A percentile compares a stretch with the other conserved stretches of the same genome.
phyloP scores from a whole-genome alignment of 2,113 vertebrate genomes.

The Chaetodon auriga region DNA sequence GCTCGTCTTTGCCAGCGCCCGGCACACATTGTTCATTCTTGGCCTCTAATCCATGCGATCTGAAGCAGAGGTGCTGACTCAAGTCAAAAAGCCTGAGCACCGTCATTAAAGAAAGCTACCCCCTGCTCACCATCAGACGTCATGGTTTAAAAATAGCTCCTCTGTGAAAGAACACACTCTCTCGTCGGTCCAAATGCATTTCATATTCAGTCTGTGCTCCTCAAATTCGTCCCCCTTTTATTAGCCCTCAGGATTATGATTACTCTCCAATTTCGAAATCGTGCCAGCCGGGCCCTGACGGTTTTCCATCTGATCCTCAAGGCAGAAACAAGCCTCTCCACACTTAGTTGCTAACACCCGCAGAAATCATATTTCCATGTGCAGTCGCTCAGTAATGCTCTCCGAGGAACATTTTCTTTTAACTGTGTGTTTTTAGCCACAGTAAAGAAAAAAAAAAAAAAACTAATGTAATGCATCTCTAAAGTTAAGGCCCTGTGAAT shows the following conservation, averaged over 20 bases:
- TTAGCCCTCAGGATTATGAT: constrained; percentile 64
- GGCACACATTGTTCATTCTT: constrained; percentile 69
- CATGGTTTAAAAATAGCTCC: constrained; percentile 75
- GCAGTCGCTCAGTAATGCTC: constrained; percentile 7
- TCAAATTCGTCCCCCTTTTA: constrained; percentile 62
- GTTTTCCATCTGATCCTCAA: constrained; percentile 59
- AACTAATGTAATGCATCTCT: constrained; percentile 16
- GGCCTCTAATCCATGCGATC: constrained; percentile 69
- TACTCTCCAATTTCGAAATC: constrained; percentile 55
- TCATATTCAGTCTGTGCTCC: constrained; percentile 53
- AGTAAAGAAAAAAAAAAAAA: not conserved
- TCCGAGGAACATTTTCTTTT: constrained; percentile 26
- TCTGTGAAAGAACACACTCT: constrained; percentile 59
- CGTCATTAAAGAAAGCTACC: constrained; percentile 58
- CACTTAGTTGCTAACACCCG: constrained; percentile 19
- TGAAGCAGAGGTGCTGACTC: constrained; percentile 77
- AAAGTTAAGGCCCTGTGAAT: constrained; percentile 15
- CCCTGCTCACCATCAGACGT: constrained; percentile 61
- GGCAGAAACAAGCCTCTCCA: constrained; percentile 43
- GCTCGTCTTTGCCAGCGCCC: constrained; percentile 63
- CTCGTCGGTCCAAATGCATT: constrained; percentile 40
- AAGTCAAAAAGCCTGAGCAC: constrained; percentile 43
- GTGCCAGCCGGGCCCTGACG: constrained; percentile 25
- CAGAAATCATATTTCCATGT: constrained; percentile 39
- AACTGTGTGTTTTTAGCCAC: constrained; percentile 22